Evolutionary conservation across 2,113 vertebrate genomes (phyloP).

Genomic region (Dicerorhinus sumatrensis): DNA sequence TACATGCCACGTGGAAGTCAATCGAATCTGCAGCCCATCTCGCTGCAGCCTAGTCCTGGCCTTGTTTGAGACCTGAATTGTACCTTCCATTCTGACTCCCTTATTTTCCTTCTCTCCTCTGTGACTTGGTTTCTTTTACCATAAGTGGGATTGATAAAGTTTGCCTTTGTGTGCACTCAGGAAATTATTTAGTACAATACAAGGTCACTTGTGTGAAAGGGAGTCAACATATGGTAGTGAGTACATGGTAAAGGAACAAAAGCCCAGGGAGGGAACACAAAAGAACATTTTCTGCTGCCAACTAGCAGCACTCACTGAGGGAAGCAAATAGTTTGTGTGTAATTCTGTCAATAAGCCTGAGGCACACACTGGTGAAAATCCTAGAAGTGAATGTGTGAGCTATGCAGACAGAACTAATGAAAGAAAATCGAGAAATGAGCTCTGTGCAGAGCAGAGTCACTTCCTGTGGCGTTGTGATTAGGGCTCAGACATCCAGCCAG

Average conservation of each 20-base stretch:
- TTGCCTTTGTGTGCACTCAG: not conserved
- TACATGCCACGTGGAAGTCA: not conserved
- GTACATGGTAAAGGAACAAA: not conserved
- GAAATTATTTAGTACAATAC: not conserved
- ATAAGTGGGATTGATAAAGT: not conserved
- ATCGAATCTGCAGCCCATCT: not conserved
- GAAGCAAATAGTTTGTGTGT: not conserved
- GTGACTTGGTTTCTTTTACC: not conserved
- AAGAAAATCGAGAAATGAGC: not conserved
- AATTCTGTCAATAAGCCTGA: not conserved
- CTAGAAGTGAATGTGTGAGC: not conserved
- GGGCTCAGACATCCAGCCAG: too few relatives aligned
- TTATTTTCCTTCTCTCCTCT: not conserved
- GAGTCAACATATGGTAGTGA: not conserved
- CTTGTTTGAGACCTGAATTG: not conserved
- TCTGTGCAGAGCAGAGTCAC: too few relatives aligned
- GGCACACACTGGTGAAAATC: not conserved
- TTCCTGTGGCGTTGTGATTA: too few relatives aligned
- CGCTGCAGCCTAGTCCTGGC: not conserved
- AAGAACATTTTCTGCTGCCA: not conserved
- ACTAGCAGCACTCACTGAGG: fast-evolving
- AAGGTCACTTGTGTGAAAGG: not conserved
- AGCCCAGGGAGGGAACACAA: fast-evolving
- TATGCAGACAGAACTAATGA: not conserved
- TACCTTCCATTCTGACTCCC: not conserved